Conservation (phyloP, 2,113 vertebrate genomes). For the Panurus biarmicus region DNA sequence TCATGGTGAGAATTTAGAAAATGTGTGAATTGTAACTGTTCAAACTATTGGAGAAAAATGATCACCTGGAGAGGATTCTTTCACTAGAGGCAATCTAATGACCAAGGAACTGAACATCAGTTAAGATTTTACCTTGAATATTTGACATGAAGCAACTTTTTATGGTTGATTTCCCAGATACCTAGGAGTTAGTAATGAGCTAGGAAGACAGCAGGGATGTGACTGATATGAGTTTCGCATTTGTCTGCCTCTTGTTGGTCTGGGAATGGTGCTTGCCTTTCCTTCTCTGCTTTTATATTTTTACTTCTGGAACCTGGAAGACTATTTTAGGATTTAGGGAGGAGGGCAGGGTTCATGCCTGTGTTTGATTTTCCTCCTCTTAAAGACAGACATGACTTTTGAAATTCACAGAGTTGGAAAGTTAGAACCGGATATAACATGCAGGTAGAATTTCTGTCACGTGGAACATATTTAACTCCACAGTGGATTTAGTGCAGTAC, state of each 20-base stretch:
- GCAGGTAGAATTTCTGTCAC: background rate
- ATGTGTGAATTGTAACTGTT: background rate
- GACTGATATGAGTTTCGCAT: background rate
- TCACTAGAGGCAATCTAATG: background rate
- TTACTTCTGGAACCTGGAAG: background rate
- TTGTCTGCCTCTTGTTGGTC: background rate
- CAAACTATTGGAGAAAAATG: background rate
- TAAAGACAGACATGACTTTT: background rate
- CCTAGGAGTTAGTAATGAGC: background rate
- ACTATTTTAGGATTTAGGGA: background rate
- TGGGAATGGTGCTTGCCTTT: background rate
- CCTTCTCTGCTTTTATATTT: background rate
- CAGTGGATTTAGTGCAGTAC: background rate
- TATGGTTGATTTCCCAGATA: background rate
- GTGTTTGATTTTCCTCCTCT: background rate
- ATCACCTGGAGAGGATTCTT: background rate
- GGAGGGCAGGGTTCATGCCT: background rate
- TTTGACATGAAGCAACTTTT: rapidly evolving
- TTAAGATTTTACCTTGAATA: background rate
- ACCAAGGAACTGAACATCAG: background rate
- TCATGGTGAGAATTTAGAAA: background rate
- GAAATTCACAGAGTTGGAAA: background rate
- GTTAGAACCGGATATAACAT: background rate
- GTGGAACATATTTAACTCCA: background rate
- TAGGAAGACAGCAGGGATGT: background rate